A percentile compares a stretch with the other conserved stretches of the same genome.
Evolutionary conservation across 92 coral and sea anemone species (phyloP).

Genomic region (Galaxea fascicularis): DNA sequence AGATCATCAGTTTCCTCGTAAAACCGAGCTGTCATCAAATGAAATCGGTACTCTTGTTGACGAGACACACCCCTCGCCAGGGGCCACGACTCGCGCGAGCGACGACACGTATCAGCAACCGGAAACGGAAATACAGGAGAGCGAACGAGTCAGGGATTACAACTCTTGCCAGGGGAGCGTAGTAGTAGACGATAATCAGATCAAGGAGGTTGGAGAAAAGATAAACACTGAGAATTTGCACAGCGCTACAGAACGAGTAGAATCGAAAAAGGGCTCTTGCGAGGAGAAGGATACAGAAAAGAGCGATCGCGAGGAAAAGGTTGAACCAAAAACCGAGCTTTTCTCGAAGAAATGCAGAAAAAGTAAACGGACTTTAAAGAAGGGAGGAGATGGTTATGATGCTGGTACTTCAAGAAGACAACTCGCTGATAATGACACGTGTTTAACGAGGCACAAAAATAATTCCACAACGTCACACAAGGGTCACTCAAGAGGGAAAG

Average conservation of each 20-base stretch:
- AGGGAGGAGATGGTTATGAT: background rate
- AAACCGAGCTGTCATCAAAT: constrained; percentile 36
- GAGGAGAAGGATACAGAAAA: background rate
- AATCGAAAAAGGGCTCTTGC: background rate
- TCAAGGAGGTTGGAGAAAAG: background rate
- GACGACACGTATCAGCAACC: constrained; percentile 28
- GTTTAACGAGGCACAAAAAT: background rate
- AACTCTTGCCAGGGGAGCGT: constrained; percentile 26
- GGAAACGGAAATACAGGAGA: constrained; percentile 38
- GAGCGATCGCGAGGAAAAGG: background rate
- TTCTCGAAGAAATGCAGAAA: background rate
- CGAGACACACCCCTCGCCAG: constrained; percentile 6
- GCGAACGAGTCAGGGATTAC: constrained; percentile 17
- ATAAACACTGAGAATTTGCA: constrained; percentile 1
- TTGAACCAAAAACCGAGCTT: background rate
- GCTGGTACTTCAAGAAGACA: background rate
- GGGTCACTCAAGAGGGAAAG: constrained; percentile 7
- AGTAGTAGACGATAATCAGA: constrained; percentile 20
- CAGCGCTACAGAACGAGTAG: background rate
- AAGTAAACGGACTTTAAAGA: background rate
- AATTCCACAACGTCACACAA: background rate
- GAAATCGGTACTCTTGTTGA: constrained; percentile 41
- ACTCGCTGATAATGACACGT: background rate
- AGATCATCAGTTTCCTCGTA: constrained; percentile 6
- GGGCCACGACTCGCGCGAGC: constrained; percentile 1